These are phyloP conservation scores for Chiloscyllium punctatum DNA, from an alignment of 2,797 vertebrate genomes.

Conservation along the genomic window DNA sequence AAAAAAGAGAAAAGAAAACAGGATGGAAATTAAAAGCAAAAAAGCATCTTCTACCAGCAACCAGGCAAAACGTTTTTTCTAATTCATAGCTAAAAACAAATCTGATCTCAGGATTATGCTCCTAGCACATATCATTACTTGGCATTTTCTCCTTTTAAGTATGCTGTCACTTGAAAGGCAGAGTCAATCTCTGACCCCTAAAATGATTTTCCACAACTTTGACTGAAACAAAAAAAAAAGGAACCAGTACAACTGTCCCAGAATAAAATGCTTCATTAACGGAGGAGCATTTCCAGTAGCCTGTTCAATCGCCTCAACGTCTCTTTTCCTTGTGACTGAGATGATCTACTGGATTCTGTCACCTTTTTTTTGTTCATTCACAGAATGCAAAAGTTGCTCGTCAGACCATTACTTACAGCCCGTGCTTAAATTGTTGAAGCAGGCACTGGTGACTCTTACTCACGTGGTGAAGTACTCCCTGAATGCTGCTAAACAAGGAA, in stretches of 20 bases:
- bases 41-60: not conserved
- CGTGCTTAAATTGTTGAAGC: not conserved
- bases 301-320: not conserved
- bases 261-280: not conserved
- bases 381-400: not conserved
- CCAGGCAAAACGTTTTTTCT: not conserved
- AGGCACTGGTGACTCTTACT: not conserved
- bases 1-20: not conserved
- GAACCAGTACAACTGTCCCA: not conserved
- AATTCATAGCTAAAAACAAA: not conserved
- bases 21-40: too few relatives aligned
- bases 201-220: not conserved
- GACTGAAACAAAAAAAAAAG: not conserved
- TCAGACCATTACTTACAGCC: not conserved
- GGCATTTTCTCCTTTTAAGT: too few relatives aligned
- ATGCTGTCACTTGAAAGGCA: not conserved
- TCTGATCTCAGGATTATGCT: not conserved
- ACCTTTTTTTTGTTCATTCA: not conserved
- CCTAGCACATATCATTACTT: too few relatives aligned
- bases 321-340: too few relatives aligned
- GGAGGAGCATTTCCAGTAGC: not conserved
- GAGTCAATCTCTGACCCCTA: not conserved
- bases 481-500: not conserved
- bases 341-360: not conserved
- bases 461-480: not conserved